Percentiles rank a stretch among this genome's conserved stretches.
Evolutionary conservation across 2,113 vertebrate genomes (phyloP).

Genomic region (Dissostichus mawsoni): DNA sequence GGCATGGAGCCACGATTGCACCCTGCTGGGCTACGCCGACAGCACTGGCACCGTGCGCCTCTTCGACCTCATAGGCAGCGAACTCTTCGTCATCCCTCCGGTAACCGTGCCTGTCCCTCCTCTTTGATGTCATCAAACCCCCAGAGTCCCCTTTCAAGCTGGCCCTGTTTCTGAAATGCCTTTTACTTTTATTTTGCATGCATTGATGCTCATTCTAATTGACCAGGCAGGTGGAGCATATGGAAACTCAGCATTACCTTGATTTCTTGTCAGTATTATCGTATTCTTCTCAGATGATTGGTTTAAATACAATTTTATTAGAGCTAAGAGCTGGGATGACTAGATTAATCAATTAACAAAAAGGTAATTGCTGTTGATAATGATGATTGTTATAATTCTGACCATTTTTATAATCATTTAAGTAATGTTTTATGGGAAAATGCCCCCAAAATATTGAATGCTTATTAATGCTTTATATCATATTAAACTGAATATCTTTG

Average conservation of each 20-base stretch:
- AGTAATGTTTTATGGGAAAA: too few relatives aligned
- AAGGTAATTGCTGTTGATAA: too few relatives aligned
- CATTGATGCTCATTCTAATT: not conserved
- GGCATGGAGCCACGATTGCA: slow-evolving; percentile 94
- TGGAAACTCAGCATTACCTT: not conserved
- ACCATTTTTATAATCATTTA: too few relatives aligned
- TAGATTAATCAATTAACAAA: too few relatives aligned
- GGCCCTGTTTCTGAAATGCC: not conserved
- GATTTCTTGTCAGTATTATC: not conserved
- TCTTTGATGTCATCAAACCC: not conserved
- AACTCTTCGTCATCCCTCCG: slow-evolving; percentile 93
- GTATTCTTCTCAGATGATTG: not conserved
- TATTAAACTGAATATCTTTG: too few relatives aligned
- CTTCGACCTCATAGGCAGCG: slow-evolving; percentile 95
- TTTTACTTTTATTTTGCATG: not conserved
- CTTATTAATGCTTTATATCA: too few relatives aligned
- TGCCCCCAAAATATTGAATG: too few relatives aligned
- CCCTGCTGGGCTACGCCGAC: slow-evolving; percentile 92
- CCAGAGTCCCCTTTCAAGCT: not conserved
- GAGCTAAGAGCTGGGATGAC: not conserved
- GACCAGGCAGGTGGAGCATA: not conserved
- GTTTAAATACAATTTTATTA: not conserved
- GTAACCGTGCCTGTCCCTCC: slow-evolving; percentile 74
- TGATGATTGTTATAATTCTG: too few relatives aligned
- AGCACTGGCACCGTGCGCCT: slow-evolving; percentile 95